Conservation (phyloP, 2,888 invertebrate species). For the Disparrhopalites patrizii region DNA sequence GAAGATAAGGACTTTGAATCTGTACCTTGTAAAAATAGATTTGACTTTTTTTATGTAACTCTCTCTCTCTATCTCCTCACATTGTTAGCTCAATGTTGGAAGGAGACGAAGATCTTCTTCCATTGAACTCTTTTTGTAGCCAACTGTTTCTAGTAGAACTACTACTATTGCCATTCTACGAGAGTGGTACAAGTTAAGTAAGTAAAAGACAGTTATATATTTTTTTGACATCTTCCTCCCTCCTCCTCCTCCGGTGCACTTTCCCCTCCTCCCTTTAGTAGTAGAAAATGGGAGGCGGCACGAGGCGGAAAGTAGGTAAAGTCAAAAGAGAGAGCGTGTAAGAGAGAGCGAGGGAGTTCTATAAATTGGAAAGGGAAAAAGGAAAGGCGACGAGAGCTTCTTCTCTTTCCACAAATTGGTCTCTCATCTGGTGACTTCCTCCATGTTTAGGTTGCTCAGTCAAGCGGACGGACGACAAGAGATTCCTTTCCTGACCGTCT, state of each 20-base stretch:
- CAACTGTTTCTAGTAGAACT: too few species aligned
- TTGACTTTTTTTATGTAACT: too few species aligned
- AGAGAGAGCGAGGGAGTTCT: slow-evolving; percentile 6
- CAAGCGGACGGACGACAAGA: slow-evolving; percentile 46
- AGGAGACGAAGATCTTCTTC: too few species aligned
- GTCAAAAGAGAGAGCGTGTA: slow-evolving; percentile 3
- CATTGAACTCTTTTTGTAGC: too few species aligned
- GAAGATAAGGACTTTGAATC: too few species aligned
- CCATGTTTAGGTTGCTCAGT: slow-evolving; percentile 48
- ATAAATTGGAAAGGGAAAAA: slow-evolving; percentile 21
- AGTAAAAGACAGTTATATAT: too few species aligned
- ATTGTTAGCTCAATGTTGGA: too few species aligned
- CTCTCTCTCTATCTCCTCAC: background rate
- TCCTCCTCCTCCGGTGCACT: background rate
- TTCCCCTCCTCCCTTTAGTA: background rate
- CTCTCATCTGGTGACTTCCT: slow-evolving; percentile 44
- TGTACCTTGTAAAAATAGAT: too few species aligned
- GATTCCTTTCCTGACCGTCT: slow-evolving; percentile 48
- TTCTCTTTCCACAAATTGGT: slow-evolving; percentile 36
- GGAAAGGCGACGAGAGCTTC: slow-evolving; percentile 25
- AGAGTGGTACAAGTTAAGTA: too few species aligned
- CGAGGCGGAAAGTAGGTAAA: slow-evolving; percentile 8
- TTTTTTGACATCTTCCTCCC: too few species aligned
- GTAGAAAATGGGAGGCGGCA: too few species aligned
- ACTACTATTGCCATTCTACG: too few species aligned